Base-by-base conservation (phyloP, 2,113 vertebrate species). In the Zingel zingel region DNA sequence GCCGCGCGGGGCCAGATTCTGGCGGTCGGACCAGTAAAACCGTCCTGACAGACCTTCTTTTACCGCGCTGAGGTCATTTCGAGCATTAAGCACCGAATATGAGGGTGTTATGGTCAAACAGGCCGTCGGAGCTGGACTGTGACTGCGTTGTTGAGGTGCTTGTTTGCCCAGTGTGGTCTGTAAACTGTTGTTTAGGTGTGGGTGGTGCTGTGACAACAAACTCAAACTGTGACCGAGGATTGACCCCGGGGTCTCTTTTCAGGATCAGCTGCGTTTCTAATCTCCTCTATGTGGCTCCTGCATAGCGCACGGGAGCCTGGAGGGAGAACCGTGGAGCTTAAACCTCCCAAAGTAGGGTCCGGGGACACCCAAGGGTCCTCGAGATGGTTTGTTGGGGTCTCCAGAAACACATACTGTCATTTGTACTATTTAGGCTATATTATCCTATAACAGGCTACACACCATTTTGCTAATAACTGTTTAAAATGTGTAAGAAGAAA, bases 151-250 rank as follows among this genome's bases (percentile, higher is more conserved):
- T 54, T 54, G 56, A 68, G 19, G 25, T 56, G 81, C 81, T 77
- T 90, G 83, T 93, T 89, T 90, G 79, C 64, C 53, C 81, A 75
- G 57, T 82, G 73, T 81, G 81, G 54, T 84, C 75, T 86, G 86
- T 91, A 87, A 90, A 90, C 85, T 83, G 71, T 59, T 88, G 86
- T 89, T 93, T 84, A 76, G 84, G 74, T 84, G 80, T 75, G 83
- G 72, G 65, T 67, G 86, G 11, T 87, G 91, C 88, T 94, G 83
- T 77, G 89, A 88, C 92, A 94, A 93, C 91, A 92, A 89, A 87
- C 74, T 74, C 53, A 19, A 64, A 81, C 65, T 69, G 61, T 94
- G 93, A 93, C 92, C 93, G 82, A 39, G 50, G 78, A 6, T 8
- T 94, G 93, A 95, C 91, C 93, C 82, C 51, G 8, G 18, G 50